These are phyloP conservation scores for Morbakka virulenta DNA, from an alignment of 30 jellyfish, hydroid and myxozoan genomes.

Conservation along the genomic window DNA sequence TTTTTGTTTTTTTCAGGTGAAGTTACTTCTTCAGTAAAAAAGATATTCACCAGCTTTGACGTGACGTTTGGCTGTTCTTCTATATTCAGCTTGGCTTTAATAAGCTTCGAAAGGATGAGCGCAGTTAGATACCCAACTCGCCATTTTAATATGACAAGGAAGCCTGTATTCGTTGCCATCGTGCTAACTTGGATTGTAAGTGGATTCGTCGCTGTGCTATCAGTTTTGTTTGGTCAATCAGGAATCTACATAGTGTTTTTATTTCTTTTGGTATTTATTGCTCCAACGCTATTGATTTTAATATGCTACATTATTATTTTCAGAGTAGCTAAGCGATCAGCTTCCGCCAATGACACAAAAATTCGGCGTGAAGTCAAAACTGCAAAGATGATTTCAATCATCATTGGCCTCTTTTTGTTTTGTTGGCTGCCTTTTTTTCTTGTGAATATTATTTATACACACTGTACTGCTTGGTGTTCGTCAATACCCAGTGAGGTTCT, in stretches of 20 bases:
- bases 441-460: constrained; percentile 17
- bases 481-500: not conserved
- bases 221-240: not conserved
- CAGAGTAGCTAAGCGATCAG: not conserved
- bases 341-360: not conserved
- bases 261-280: constrained; percentile 4
- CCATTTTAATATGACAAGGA: constrained; percentile 9
- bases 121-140: constrained; percentile 33
- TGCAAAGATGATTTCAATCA: constrained; percentile 35
- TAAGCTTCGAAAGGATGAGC: constrained; percentile 32
- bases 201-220: not conserved
- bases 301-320: constrained; percentile 29
- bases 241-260: constrained; percentile 7
- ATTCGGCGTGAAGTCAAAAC: constrained; percentile 16
- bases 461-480: constrained; percentile 1
- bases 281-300: constrained; percentile 7
- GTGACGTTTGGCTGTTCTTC: constrained; percentile 26
- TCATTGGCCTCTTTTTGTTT: constrained; percentile 13
- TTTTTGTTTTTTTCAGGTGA: no score
- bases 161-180: constrained; percentile 12
- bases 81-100: constrained; percentile 10
- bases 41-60: constrained; percentile 12
- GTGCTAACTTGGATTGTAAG: constrained; percentile 26
- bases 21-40: no score
- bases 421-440: constrained; percentile 41